Conservation (phyloP, 2,797 vertebrate species). For the Hemitrygon akajei region DNA sequence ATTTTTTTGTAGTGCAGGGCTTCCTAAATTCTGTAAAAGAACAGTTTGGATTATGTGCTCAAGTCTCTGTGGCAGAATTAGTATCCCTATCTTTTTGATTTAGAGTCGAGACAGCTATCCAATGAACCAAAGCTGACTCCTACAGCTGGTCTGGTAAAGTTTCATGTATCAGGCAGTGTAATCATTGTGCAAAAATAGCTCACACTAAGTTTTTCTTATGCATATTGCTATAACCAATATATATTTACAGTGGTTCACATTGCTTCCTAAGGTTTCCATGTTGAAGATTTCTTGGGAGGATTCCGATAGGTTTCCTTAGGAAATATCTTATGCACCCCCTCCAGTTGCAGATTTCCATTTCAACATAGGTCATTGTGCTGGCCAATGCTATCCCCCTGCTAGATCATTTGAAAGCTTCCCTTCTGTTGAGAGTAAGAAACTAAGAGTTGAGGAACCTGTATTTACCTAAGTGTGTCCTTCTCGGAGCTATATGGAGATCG, state of each 20-base stretch:
- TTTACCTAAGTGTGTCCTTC: too few species aligned
- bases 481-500: neutral
- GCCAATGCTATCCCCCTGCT: neutral
- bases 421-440: neutral
- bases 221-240: neutral
- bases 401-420: neutral
- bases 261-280: neutral
- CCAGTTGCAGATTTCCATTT: slow-evolving; percentile 13
- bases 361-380: neutral
- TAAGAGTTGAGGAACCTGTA: too few species aligned
- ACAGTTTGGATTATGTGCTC: neutral
- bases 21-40: neutral
- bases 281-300: slow-evolving; percentile 29
- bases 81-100: neutral
- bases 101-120: neutral
- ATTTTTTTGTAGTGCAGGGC: neutral
- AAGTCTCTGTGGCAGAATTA: neutral
- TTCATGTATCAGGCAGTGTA: neutral
- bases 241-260: neutral
- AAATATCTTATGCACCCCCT: slow-evolving; percentile 6
- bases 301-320: neutral
- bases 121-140: neutral
- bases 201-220: neutral
- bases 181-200: neutral
- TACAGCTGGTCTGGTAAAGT: neutral